Evolutionary conservation across 2,888 invertebrate species (phyloP).

Genomic region (Pedicia rivosa): DNA sequence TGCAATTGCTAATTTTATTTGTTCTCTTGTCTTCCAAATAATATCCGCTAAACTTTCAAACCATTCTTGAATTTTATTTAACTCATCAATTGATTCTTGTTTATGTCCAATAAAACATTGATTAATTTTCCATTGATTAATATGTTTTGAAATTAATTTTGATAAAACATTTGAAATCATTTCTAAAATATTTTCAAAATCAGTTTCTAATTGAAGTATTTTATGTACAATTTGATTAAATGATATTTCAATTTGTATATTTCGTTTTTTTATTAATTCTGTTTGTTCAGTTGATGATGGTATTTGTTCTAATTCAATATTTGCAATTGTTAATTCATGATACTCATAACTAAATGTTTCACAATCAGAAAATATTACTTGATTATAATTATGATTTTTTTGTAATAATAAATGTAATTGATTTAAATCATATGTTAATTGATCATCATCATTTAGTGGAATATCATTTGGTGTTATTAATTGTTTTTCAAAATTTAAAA

Average conservation of each 20-base stretch:
- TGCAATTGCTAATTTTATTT: slow-evolving; percentile 15
- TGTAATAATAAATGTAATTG: not conserved
- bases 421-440: not conserved
- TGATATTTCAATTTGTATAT: not conserved
- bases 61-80: slow-evolving; percentile 87
- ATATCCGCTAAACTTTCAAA: slow-evolving; percentile 29
- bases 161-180: slow-evolving; percentile 47
- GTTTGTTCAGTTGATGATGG: not conserved
- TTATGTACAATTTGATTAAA: slow-evolving; percentile 7
- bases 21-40: slow-evolving; percentile 19
- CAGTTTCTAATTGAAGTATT: slow-evolving; percentile 7
- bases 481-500: slow-evolving; percentile 25
- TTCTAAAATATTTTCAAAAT: slow-evolving; percentile 17
- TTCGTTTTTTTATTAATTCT: not conserved
- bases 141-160: slow-evolving; percentile 71
- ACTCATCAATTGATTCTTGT: slow-evolving; percentile 62
- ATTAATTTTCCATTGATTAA: slow-evolving; percentile 86
- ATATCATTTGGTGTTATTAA: slow-evolving; percentile 11
- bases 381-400: not conserved
- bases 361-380: slow-evolving; percentile 9
- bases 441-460: not conserved
- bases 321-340: slow-evolving; percentile 8
- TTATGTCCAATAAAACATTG: slow-evolving; percentile 91
- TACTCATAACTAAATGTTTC: slow-evolving; percentile 10
- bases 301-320: not conserved